A percentile compares a stretch with the other conserved stretches of the same genome.
phyloP scores from a whole-genome alignment of 2,888 invertebrate species.

The Noctua comes region DNA sequence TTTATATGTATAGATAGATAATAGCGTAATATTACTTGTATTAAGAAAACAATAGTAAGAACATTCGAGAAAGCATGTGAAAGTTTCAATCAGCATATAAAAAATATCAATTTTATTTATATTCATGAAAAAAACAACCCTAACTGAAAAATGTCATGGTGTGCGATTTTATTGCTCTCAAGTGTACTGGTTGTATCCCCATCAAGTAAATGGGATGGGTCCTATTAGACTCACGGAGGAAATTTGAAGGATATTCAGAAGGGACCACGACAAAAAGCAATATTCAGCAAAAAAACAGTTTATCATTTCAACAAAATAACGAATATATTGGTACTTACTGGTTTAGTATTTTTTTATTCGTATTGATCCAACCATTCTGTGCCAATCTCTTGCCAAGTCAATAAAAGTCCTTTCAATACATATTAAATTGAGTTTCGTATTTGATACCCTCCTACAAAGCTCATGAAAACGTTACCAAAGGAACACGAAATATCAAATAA shows the following conservation, averaged over 20 bases:
- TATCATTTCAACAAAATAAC: not conserved
- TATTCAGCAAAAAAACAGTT: not conserved
- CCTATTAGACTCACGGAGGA: no score
- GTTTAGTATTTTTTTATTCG: not conserved
- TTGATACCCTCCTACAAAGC: not conserved
- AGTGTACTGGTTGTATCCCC: no score
- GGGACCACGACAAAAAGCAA: not conserved
- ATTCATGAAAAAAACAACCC: no score
- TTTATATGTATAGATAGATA: no score
- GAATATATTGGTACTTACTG: not conserved
- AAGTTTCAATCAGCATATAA: no score
- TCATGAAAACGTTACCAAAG: constrained; percentile 4
- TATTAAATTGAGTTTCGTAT: constrained; percentile 17
- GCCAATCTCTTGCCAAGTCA: not conserved
- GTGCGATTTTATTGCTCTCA: no score
- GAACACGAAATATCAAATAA: constrained; percentile 11
- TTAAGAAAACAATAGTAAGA: not conserved
- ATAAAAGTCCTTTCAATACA: not conserved
- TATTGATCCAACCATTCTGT: not conserved
- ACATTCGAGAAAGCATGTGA: not conserved
- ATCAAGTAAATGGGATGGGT: no score
- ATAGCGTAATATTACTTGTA: not conserved
- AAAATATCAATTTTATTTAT: no score
- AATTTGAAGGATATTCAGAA: not conserved
- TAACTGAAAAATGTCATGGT: no score